Base-by-base conservation (phyloP, 2,888 invertebrate species). In the Cenopis cana region DNA sequence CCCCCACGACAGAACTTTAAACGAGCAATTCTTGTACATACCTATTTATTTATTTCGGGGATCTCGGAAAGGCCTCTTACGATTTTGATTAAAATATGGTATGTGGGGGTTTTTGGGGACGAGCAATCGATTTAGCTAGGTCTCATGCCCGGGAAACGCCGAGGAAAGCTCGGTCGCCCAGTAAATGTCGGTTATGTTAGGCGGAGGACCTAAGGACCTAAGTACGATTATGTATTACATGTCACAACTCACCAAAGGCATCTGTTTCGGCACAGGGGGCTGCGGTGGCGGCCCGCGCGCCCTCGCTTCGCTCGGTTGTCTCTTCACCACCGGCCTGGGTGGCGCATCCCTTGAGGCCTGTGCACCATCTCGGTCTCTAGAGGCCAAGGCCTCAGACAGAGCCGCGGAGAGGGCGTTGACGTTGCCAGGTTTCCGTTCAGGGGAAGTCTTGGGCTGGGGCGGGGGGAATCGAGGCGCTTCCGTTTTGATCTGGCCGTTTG, bases 241-340 rank as follows among this genome's bases (percentile, higher is more conserved):
- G 33, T 10, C 2, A 50, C 0, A 6, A 90, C 93, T 93, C 80
- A 95, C 95, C 90, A 94, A 94, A 80, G 95, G 94, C 90, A 96
- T 94, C 68, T 96, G 95, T 82, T 96, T 95, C 81, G 94, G 95
- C 62, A 96, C 95, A 69, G 97, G 97, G 29, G 97, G 97, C 77
- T 96, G 95, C 12, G 98, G 98, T 38, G 98, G 98, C 38, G 97
- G 97, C 56, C 97, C 97, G 79, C 97, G 94, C 75, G 85, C 82
- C 74, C 89, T 84, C 12, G 82, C 86, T 75, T 91, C 91, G 72
- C 91, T 91, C 2, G 91, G 89, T 72, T 92, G 92, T 74, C 93
- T 83, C 79, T 85, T 87, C 17, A 89, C 86, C 72, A 75, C 78
- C 1, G 85, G 88, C 69, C 87, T 81, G 6, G 82, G 76, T 1